Base-by-base conservation (phyloP, 1,140 invertebrate species). In the Tetragonula clypearis region DNA sequence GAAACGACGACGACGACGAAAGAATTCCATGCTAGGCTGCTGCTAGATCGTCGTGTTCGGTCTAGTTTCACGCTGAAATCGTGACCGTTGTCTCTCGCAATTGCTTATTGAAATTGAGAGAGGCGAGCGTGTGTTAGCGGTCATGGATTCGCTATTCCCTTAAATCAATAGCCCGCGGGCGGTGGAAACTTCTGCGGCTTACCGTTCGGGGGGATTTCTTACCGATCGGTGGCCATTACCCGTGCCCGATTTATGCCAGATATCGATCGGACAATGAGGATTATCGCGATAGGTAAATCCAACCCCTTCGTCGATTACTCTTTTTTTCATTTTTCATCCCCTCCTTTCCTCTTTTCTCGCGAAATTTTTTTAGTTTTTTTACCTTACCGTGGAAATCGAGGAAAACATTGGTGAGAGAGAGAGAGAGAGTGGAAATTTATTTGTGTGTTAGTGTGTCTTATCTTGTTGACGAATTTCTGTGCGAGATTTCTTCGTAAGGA, bases 91-190 rank as follows among this genome's bases (percentile, higher is more conserved):
- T 82, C 30, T 82, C 72, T 76, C 58, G 65, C 84, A 53, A 82
- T 82, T 71, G 84, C 84, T 85, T 85, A 85, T 85, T 85, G 84
- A 85, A 85, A 85, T 85, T 82, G 84, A 85, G 84, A 85, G 84
- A 66, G 71, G 11, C 72, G 73, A 69, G 71, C 60, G 84, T 69
- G 79, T 81, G 75, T 77, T 62, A 58, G 71, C 79, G 72, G 41
- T 85, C 71, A 73, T 75, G 79, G 84, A 85, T 82, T 81, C 72
- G 84, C 79, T 56, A 41, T 85, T 85, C 72, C 78, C 73, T 85
- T 82, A 82, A 82, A 85, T 81, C 84, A 82, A 81, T 85, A 81
- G 84, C 84, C 56, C 74, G 12, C 69, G 53, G 74, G 41, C 72
- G 65, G 76, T 53, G 6, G 6, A 49, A 49, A 75, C 62, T 53